Evolutionary conservation across 2,888 invertebrate species (phyloP).

Genomic region (Drosophila tripunctata): DNA sequence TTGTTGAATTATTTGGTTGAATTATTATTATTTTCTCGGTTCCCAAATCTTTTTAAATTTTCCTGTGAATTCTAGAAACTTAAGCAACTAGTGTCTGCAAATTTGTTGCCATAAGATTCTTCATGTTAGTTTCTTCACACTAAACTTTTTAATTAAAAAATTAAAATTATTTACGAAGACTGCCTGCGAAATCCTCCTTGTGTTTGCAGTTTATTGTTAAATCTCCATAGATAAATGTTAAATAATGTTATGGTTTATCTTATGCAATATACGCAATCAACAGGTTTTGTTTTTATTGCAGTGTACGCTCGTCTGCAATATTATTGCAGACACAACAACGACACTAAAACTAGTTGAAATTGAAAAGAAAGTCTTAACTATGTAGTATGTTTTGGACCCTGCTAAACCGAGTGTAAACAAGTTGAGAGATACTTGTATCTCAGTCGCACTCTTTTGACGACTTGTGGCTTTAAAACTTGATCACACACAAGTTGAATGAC

Average conservation of each 20-base stretch:
- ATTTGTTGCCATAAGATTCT: no score
- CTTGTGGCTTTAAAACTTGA: slow-evolving; percentile 49
- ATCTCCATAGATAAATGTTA: slow-evolving; percentile 12
- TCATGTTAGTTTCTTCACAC: no score
- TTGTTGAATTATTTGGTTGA: no score
- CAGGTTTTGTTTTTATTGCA: slow-evolving; percentile 47
- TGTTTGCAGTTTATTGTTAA: slow-evolving; percentile 29
- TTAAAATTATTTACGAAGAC: background rate
- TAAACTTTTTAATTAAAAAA: background rate
- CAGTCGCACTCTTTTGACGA: slow-evolving; percentile 17
- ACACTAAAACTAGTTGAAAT: slow-evolving; percentile 57
- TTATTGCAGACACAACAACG: slow-evolving; percentile 6
- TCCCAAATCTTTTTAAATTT: no score
- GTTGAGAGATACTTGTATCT: slow-evolving; percentile 33
- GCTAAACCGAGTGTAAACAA: slow-evolving; percentile 57
- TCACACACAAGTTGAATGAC: slow-evolving; percentile 70
- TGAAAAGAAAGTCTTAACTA: slow-evolving; percentile 69
- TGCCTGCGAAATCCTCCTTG: background rate
- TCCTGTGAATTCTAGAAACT: no score
- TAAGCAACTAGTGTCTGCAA: no score
- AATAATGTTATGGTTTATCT: slow-evolving; percentile 36
- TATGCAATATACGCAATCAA: slow-evolving; percentile 54
- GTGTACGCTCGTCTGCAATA: slow-evolving; percentile 10
- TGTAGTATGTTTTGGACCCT: slow-evolving; percentile 27
- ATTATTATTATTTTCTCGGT: no score